Conservation (phyloP, 2,113 vertebrate species). For the Lampris incognitus region DNA sequence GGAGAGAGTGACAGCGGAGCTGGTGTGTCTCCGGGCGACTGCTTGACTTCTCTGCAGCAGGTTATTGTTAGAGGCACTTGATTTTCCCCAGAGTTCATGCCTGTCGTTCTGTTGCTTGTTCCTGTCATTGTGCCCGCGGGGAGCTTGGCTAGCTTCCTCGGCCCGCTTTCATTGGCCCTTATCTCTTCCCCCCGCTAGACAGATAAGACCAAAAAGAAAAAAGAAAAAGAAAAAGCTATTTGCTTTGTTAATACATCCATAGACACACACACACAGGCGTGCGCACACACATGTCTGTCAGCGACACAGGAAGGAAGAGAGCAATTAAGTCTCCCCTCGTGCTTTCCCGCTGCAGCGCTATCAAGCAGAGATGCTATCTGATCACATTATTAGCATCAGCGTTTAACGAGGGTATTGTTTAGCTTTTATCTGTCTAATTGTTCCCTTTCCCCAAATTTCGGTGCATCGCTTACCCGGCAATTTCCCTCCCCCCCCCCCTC, state of each 20-base stretch:
- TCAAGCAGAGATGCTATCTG: slow-evolving; percentile 49
- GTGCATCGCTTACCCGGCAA: too few species aligned
- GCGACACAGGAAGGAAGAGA: slow-evolving; percentile 54
- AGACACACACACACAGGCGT: not conserved
- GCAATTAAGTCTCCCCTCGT: slow-evolving; percentile 35
- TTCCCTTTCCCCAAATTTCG: too few species aligned
- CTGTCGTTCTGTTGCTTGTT: slow-evolving; percentile 41
- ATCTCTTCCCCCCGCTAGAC: slow-evolving; percentile 45
- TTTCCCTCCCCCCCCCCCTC: too few species aligned
- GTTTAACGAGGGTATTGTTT: slow-evolving; percentile 62
- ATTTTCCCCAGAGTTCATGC: slow-evolving; percentile 41
- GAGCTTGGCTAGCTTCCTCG: slow-evolving; percentile 43
- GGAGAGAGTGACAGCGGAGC: not conserved
- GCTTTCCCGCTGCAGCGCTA: slow-evolving; percentile 57
- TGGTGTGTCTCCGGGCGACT: slow-evolving; percentile 7
- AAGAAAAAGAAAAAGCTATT: slow-evolving; percentile 45
- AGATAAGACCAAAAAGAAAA: slow-evolving; percentile 50
- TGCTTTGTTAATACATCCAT: slow-evolving; percentile 64
- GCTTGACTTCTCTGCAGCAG: slow-evolving; percentile 19
- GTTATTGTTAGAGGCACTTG: slow-evolving; percentile 55
- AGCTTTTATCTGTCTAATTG: not conserved
- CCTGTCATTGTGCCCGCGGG: slow-evolving; percentile 43
- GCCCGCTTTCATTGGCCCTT: slow-evolving; percentile 61
- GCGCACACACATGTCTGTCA: slow-evolving; percentile 29
- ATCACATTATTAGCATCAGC: slow-evolving; percentile 63